These are phyloP conservation scores for Mesembrinibis cayennensis DNA, from an alignment of 2,113 vertebrate species.

Conservation along the genomic window DNA sequence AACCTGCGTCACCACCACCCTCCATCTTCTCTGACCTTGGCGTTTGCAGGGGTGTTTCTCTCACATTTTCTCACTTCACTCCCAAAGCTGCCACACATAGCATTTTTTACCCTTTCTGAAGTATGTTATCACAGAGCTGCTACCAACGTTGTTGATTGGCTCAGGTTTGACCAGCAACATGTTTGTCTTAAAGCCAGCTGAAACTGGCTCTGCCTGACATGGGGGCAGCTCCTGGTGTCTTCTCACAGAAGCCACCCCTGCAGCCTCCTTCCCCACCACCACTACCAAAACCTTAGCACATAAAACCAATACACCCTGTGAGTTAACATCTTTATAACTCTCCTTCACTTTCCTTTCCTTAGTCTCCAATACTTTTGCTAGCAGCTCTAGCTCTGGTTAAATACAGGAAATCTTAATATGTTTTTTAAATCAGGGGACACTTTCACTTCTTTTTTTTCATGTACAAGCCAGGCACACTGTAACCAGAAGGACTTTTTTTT, in stretches of 20 bases:
- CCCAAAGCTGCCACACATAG: not conserved
- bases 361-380: not conserved
- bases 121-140: not conserved
- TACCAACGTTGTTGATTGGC: not conserved
- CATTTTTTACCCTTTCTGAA: not conserved
- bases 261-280: accelerated
- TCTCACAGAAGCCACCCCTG: not conserved
- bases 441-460: not conserved
- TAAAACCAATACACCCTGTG: not conserved
- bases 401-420: not conserved
- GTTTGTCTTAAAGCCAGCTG: not conserved
- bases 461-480: not conserved
- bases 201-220: not conserved
- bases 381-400: not conserved
- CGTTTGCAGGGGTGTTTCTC: not conserved
- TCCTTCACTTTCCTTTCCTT: not conserved
- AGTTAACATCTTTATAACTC: not conserved
- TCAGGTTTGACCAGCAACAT: not conserved
- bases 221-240: not conserved
- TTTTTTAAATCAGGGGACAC: not conserved
- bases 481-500: not conserved
- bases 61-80: not conserved
- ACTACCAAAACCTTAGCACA: not conserved
- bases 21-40: not conserved
- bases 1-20: not conserved